These are phyloP conservation scores for Myotis yumanensis DNA, from an alignment of 2,113 vertebrate species.

Conservation along the genomic window DNA sequence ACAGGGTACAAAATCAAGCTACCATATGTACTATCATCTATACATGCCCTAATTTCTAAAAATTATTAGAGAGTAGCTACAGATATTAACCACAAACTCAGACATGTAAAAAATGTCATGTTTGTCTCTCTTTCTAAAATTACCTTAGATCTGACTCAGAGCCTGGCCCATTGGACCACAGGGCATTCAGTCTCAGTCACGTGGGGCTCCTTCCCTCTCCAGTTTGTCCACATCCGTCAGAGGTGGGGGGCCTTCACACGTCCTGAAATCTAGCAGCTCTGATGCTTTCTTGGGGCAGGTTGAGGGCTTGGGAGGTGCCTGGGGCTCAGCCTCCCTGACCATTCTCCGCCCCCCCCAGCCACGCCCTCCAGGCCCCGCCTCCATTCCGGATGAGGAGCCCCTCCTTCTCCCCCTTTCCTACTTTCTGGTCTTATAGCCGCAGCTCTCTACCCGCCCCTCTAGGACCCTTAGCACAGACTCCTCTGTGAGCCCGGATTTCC, in stretches of 20 bases:
- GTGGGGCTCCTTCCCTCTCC: too few species aligned
- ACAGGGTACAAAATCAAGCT: neutral
- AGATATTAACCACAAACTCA: neutral
- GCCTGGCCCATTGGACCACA: neutral
- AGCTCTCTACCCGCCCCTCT: neutral
- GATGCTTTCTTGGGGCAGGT: neutral
- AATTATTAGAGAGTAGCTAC: neutral
- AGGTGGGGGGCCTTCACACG: neutral
- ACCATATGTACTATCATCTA: fast-evolving
- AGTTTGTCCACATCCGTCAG: neutral
- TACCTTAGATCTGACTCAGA: neutral
- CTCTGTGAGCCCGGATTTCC: neutral
- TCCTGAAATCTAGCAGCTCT: neutral
- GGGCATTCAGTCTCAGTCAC: neutral
- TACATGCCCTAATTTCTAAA: neutral
- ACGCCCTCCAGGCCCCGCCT: neutral
- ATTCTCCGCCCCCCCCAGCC: neutral
- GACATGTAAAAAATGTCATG: neutral
- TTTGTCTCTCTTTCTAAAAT: neutral
- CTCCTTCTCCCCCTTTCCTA: neutral
- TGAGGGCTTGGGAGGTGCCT: neutral
- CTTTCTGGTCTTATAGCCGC: neutral
- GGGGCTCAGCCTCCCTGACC: neutral
- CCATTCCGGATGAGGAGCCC: neutral
- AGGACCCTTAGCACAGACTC: neutral